These are phyloP conservation scores for Drosophila pseudotakahashii DNA, from an alignment of 2,888 invertebrate species.

Conservation along the genomic window DNA sequence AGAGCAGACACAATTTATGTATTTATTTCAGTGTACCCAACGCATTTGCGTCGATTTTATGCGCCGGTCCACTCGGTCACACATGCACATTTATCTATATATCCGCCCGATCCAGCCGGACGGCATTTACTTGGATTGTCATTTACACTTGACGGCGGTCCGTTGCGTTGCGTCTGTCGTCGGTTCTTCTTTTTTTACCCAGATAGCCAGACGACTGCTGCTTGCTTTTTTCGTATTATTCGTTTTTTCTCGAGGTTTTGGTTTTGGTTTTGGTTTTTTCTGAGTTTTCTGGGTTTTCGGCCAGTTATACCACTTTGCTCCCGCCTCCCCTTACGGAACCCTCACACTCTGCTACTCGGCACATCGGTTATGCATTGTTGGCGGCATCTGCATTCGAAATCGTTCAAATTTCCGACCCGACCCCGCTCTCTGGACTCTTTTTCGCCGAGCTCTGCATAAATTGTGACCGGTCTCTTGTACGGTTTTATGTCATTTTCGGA, in stretches of 20 bases:
- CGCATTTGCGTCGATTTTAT: slow-evolving; percentile 54
- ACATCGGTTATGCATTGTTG: slow-evolving; percentile 61
- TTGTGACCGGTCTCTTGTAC: slow-evolving; percentile 34
- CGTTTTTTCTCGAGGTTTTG: slow-evolving; percentile 10
- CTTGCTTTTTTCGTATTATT: not conserved
- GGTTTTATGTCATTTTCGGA: slow-evolving; percentile 56
- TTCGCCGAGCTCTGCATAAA: slow-evolving; percentile 62
- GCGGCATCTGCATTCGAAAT: slow-evolving; percentile 60
- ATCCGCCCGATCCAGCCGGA: slow-evolving; percentile 32
- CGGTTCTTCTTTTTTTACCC: not conserved
- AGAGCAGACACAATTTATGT: not conserved
- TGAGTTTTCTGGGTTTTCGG: slow-evolving; percentile 25
- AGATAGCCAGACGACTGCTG: slow-evolving; percentile 12
- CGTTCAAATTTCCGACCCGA: slow-evolving; percentile 46
- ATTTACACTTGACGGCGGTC: slow-evolving; percentile 65
- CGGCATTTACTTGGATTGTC: slow-evolving; percentile 36
- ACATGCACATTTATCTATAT: slow-evolving; percentile 17
- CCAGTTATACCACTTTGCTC: not conserved
- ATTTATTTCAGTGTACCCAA: slow-evolving; percentile 19
- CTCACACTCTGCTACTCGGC: too few relatives aligned
- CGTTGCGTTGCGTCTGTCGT: slow-evolving; percentile 19
- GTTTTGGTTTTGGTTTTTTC: slow-evolving; percentile 8
- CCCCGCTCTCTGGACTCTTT: slow-evolving; percentile 14
- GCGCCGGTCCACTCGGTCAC: slow-evolving; percentile 22
- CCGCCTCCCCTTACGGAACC: accelerated